These are phyloP conservation scores for Tetragonula clypearis DNA, from an alignment of 1,140 invertebrate species.

Conservation along the genomic window DNA sequence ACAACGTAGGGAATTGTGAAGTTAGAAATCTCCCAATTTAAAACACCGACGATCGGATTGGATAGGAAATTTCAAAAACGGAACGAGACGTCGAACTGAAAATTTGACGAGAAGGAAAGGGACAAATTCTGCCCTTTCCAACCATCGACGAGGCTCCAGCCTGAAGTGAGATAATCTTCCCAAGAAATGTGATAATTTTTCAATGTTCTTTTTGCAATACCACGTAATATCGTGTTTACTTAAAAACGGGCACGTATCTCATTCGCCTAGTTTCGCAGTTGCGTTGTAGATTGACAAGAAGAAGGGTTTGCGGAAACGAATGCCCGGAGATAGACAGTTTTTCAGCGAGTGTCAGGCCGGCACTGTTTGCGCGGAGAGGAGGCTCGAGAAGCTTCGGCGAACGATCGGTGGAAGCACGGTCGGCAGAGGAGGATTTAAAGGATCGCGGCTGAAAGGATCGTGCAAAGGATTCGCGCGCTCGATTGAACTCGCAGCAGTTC, in stretches of 20 bases:
- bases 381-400: not conserved
- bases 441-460: not conserved
- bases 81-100: no score
- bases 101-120: no score
- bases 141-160: no score
- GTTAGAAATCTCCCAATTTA: no score
- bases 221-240: not conserved
- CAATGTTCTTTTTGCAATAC: no score
- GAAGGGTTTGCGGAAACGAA: conserved; percentile 1
- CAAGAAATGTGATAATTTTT: no score
- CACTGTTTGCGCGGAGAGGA: conserved; percentile 10
- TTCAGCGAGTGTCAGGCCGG: not conserved
- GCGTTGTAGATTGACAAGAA: not conserved
- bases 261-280: not conserved
- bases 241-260: not conserved
- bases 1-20: no score
- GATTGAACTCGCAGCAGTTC: not conserved
- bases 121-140: no score
- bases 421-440: conserved; percentile 1
- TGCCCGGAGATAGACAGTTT: conserved; percentile 2
- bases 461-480: conserved; percentile 12
- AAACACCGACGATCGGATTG: no score
- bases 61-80: no score
- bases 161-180: no score
- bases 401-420: no score